Conservation (phyloP, 2,113 vertebrate genomes). For the Pimephales promelas region DNA sequence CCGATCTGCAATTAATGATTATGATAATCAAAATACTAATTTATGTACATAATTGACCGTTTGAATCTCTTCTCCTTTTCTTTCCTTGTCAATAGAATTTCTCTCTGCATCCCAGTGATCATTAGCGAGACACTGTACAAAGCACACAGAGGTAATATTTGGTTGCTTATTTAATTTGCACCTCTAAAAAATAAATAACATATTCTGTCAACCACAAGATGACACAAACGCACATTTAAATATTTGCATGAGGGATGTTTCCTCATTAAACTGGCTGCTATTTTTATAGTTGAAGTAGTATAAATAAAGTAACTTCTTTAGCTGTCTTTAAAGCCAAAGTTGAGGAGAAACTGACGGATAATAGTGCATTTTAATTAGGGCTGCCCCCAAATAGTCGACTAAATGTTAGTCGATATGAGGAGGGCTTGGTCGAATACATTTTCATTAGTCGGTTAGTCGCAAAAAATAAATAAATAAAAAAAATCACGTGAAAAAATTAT, state of each 20-base stretch:
- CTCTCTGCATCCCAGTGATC: constrained; percentile 57
- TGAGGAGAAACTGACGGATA: not conserved
- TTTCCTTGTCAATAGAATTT: constrained; percentile 57
- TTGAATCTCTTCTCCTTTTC: constrained; percentile 15
- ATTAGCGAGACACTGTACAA: constrained; percentile 57
- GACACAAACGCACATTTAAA: constrained; percentile 13
- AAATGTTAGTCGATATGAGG: too few species aligned
- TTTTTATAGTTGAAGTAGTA: too few species aligned
- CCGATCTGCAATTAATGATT: constrained; percentile 65
- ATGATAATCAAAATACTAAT: constrained; percentile 58
- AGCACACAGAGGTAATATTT: constrained; percentile 48
- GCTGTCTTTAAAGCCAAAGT: not conserved
- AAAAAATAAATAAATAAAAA: too few species aligned
- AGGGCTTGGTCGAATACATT: too few species aligned
- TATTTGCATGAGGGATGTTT: not conserved
- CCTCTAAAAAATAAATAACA: constrained; percentile 22
- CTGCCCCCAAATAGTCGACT: too few species aligned
- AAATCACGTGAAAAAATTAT: too few species aligned
- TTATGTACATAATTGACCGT: constrained; percentile 55
- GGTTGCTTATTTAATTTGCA: constrained; percentile 38
- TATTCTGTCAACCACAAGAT: constrained; percentile 25
- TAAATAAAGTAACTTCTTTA: not conserved
- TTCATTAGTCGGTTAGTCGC: too few species aligned
- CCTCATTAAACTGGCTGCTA: not conserved
- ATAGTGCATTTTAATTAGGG: not conserved